Evolutionary conservation across 92 coral and sea anemone genomes (phyloP).

Genomic region (Nematostella vectensis): DNA sequence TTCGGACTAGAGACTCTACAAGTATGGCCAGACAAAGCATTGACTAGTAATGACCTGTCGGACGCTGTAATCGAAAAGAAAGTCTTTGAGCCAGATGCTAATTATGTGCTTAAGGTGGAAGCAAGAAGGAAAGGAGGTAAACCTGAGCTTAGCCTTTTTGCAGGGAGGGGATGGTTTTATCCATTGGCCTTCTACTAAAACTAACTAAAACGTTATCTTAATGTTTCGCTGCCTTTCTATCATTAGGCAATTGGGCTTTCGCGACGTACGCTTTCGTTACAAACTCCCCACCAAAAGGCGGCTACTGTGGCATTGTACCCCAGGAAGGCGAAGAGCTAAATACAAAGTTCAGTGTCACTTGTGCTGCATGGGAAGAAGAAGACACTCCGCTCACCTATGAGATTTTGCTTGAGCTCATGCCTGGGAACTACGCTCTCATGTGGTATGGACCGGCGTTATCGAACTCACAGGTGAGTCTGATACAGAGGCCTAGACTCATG

Average conservation of each 20-base stretch:
- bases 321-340: constrained; percentile 42
- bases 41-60: constrained; percentile 27
- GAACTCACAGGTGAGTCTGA: constrained; percentile 10
- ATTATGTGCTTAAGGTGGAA: constrained; percentile 22
- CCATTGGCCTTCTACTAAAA: not conserved
- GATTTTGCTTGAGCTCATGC: constrained; percentile 18
- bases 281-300: constrained; percentile 64
- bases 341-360: constrained; percentile 50
- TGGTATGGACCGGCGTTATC: constrained; percentile 58
- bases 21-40: constrained; percentile 53
- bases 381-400: constrained; percentile 68
- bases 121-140: constrained; percentile 30
- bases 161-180: too few relatives aligned
- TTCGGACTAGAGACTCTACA: constrained; percentile 1
- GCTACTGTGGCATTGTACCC: constrained; percentile 62
- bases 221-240: too few relatives aligned
- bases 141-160: too few relatives aligned
- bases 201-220: too few relatives aligned
- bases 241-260: constrained; percentile 64
- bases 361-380: constrained; percentile 69
- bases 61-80: constrained; percentile 26
- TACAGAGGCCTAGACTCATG: too few relatives aligned
- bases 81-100: constrained; percentile 8
- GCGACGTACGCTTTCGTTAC: constrained; percentile 43
- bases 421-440: constrained; percentile 23